Conservation (phyloP, 2,888 invertebrate species). For the Cheilosia variabilis region DNA sequence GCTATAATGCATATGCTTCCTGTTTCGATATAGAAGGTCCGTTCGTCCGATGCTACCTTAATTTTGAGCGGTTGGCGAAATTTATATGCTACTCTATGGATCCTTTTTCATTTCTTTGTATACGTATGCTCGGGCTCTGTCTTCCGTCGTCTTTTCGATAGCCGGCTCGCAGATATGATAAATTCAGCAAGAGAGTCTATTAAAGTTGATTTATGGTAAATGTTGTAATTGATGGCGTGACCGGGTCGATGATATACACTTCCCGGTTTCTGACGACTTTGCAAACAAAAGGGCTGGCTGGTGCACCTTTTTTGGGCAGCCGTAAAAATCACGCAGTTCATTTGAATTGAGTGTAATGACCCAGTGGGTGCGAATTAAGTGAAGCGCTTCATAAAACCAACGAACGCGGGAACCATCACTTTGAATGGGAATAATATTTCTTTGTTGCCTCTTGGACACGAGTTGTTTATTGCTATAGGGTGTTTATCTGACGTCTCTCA, state of each 20-base stretch:
- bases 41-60: slow-evolving; percentile 47
- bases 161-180: slow-evolving; percentile 50
- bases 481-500: slow-evolving; percentile 10
- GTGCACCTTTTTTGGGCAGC: slow-evolving; percentile 38
- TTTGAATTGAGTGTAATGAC: slow-evolving; percentile 57
- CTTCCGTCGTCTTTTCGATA: slow-evolving; percentile 59
- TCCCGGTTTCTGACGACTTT: slow-evolving; percentile 15
- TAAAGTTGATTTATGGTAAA: slow-evolving; percentile 69
- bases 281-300: slow-evolving; percentile 37
- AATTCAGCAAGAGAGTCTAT: slow-evolving; percentile 53
- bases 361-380: slow-evolving; percentile 5
- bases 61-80: slow-evolving; percentile 36
- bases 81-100: slow-evolving; percentile 51
- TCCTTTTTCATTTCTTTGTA: slow-evolving; percentile 52
- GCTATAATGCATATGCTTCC: slow-evolving; percentile 39
- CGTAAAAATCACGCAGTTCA: slow-evolving; percentile 54
- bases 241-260: slow-evolving; percentile 22
- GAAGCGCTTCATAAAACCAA: slow-evolving; percentile 1
- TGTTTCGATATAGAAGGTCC: slow-evolving; percentile 34
- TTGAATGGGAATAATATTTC: slow-evolving; percentile 26
- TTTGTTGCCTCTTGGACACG: not conserved
- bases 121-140: slow-evolving; percentile 28
- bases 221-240: slow-evolving; percentile 64
- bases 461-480: slow-evolving; percentile 25
- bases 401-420: not conserved